phyloP scores from a whole-genome alignment of 1,140 invertebrate genomes.

The Eubasilissa regina region DNA sequence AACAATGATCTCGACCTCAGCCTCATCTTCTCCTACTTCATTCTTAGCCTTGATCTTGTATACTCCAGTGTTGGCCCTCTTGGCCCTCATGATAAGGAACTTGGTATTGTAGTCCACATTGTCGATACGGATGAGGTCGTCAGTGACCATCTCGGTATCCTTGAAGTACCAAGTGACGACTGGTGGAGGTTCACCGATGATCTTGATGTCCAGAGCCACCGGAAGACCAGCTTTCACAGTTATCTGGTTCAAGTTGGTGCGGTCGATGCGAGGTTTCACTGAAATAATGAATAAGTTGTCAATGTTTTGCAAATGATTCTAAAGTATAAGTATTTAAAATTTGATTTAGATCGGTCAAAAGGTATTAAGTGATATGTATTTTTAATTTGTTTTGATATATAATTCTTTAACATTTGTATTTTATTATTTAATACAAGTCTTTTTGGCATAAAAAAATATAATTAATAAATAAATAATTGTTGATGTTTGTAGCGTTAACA shows the following conservation, averaged over 20 bases:
- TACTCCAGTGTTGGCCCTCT: conserved; percentile 88
- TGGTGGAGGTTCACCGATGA: conserved; percentile 95
- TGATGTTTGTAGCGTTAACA: no score
- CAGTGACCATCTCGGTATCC: conserved; percentile 80
- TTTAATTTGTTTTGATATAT: no score
- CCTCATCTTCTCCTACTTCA: conserved; percentile 93
- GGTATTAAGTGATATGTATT: no score
- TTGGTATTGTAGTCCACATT: conserved; percentile 93
- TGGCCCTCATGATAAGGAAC: conserved; percentile 87
- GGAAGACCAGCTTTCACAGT: conserved; percentile 93
- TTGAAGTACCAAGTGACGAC: conserved; percentile 92
- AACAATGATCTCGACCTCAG: conserved; percentile 91
- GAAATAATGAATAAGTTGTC: conserved; percentile 62
- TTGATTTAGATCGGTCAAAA: no score
- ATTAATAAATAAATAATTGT: no score
- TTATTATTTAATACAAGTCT: no score
- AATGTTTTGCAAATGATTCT: no score
- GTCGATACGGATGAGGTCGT: conserved; percentile 83
- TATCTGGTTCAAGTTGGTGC: conserved; percentile 88
- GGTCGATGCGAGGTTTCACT: conserved; percentile 95
- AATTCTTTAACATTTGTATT: no score
- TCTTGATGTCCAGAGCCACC: conserved; percentile 91
- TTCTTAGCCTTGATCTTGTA: conserved; percentile 95
- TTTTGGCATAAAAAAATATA: no score
- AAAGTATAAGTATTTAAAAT: no score